These are phyloP conservation scores for Drosophila yooni DNA, from an alignment of 2,888 invertebrate genomes.

Conservation along the genomic window DNA sequence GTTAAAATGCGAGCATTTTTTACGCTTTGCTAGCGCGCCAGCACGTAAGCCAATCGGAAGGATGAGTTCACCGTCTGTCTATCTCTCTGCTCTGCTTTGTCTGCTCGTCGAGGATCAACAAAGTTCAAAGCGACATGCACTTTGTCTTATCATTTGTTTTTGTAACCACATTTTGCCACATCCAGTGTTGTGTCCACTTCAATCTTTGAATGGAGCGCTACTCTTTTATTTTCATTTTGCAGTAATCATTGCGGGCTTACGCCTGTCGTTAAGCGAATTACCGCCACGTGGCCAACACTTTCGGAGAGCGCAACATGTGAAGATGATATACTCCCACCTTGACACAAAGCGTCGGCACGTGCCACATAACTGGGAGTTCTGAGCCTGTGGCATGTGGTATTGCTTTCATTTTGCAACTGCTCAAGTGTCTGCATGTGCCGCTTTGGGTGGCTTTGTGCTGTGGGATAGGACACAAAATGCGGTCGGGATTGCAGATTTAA, in stretches of 20 bases:
- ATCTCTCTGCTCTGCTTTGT: conserved; percentile 4
- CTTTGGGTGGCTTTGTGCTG: conserved; percentile 38
- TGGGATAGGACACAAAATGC: conserved; percentile 5
- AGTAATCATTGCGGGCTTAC: conserved; percentile 71
- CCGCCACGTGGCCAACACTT: conserved; percentile 69
- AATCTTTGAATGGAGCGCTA: conserved; percentile 54
- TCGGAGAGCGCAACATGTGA: conserved; percentile 67
- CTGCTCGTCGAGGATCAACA: conserved; percentile 58
- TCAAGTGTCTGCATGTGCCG: conserved; percentile 62
- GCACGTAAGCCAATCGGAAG: conserved; percentile 79
- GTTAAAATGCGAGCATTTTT: conserved; percentile 74
- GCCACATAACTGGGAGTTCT: conserved; percentile 18
- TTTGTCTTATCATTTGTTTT: conserved; percentile 30
- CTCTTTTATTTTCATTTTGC: conserved; percentile 61
- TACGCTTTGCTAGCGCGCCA: conserved; percentile 55
- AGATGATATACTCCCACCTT: conserved; percentile 21
- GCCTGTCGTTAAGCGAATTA: conserved; percentile 76
- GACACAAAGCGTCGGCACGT: conserved; percentile 41
- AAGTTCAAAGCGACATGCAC: conserved; percentile 45
- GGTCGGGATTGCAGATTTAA: conserved; percentile 41
- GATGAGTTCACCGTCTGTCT: conserved; percentile 43
- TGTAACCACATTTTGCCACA: conserved; percentile 54
- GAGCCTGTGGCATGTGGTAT: conserved; percentile 28
- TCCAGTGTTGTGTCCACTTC: conserved; percentile 45
- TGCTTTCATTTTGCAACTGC: conserved; percentile 47